Evolutionary conservation across 1,140 invertebrate genomes (phyloP), one percentile per base, ranked within the genome.

Genomic region (Sesamia nonagrioides): DNA sequence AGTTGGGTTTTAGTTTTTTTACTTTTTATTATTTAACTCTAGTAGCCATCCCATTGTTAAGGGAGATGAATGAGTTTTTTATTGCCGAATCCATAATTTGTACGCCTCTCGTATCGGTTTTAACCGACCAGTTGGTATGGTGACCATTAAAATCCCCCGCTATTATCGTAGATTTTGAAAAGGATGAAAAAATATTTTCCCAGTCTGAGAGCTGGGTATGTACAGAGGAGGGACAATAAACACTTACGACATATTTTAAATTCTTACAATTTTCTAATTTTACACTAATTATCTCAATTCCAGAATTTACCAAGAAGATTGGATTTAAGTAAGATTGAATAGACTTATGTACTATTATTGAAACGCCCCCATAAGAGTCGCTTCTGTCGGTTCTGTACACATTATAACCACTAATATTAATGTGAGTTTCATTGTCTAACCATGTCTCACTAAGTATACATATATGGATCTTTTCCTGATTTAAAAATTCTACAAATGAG

Each of bases 171-270:
- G 3, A 5, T 37, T n/a, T 37, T 7, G 37, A 37, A 7, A 37
- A 37, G 7, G 7, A 3, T 7, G 37, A 37, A 37, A 81, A 81
- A 21, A 84, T 15, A 18, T 48, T 5, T n/a, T 61, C 79, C 77
- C 82, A n/a, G n/a, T n/a, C n/a, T n/a, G n/a, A n/a, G n/a, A n/a
- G n/a, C n/a, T n/a, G n/a, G n/a, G n/a, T n/a, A n/a, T 40, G 58
- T 11, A 77, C 52, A 21, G 18, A 33, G 0, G 58, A 58, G 13
- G 78, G 63, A 52, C 82, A 83, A 50, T 83, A 83, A 8, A 83
- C 7, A 9, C 60, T 52, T 1, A 82, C 7, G n/a, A 83, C n/a
- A n/a, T n/a, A n/a, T n/a, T n/a, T n/a, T n/a, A n/a, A n/a, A n/a
- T n/a, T n/a, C n/a, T n/a, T n/a, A 37, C 58, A 61, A 61, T 61